These are phyloP conservation scores for Neoarius graeffei DNA, from an alignment of 2,113 vertebrate species.

Conservation along the genomic window DNA sequence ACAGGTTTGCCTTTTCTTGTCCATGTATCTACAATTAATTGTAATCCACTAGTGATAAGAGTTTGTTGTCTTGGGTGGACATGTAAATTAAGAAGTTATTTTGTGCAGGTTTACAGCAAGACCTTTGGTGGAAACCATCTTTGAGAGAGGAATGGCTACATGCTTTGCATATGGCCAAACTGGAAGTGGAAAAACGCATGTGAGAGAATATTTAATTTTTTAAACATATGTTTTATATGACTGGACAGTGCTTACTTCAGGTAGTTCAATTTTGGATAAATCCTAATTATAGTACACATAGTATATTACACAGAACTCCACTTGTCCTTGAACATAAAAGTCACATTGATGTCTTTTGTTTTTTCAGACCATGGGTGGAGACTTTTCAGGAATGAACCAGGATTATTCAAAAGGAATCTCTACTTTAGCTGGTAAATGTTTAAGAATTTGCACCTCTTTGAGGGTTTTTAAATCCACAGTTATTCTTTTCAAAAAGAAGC, in stretches of 20 bases:
- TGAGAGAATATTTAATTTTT: conserved; percentile 64
- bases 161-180: conserved; percentile 98
- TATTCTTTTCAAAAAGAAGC: background rate
- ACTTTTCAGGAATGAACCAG: conserved; percentile 97
- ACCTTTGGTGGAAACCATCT: conserved; percentile 96
- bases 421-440: conserved; percentile 86
- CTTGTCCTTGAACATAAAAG: background rate
- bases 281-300: background rate
- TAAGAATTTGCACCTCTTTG: background rate
- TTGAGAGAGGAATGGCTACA: conserved; percentile 97
- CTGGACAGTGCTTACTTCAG: background rate
- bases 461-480: background rate
- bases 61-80: background rate
- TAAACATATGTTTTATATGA: background rate
- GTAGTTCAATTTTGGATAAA: background rate
- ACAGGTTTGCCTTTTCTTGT: conserved; percentile 76
- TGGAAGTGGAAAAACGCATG: conserved; percentile 98
- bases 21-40: background rate
- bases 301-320: rapidly evolving
- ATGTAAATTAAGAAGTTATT: background rate
- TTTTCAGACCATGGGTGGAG: conserved; percentile 94
- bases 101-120: conserved; percentile 91
- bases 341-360: background rate
- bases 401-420: conserved; percentile 99
- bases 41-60: background rate